Evolutionary conservation across 2,797 vertebrate genomes (phyloP), one percentile per base, ranked within the genome.

Genomic region (Scarus forsteni): DNA sequence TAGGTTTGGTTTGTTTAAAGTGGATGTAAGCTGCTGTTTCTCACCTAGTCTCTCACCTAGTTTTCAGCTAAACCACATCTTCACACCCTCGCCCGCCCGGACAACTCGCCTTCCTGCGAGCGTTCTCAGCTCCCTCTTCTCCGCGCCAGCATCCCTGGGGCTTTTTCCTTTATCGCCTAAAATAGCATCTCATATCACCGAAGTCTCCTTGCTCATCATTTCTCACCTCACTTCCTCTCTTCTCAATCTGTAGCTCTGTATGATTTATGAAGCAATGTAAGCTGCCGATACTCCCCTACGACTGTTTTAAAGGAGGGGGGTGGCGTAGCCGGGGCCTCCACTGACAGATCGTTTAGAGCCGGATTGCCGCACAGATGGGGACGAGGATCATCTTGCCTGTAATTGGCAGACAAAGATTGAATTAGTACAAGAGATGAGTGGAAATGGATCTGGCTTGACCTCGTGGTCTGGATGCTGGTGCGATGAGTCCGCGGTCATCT

Each of bases 181-280:
- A 93, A 93, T 92, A 94, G 89, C 88, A 80, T 85, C 81, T 89
- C 79, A 79, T 85, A 88, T 82, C 77, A 77, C 72, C 70, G 19
- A 18, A 54, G 63, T 18, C 77, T 83, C 82, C 63, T 51, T 18
- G 59, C 60, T 83, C 73, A 68, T 78, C 77, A 56, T 45, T 54
- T 58, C 73, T 57, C 52, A 62, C 51, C 79, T 73, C 63, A 15
- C 60, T 6, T 73, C 56, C 69, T 45, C 14, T 62, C 15, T n/a
- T 56, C 60, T 63, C 48, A 60, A 60, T 73, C 66, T 67, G 35
- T 38, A 35, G 59, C 40, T 49, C 45, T 59, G 39, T 63, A 18
- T 48, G 56, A 70, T 71, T 70, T 34, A 75, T 73, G 48, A 50
- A 53, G 48, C 60, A 46, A 39, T 13, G 52, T 48, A 68, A 66